Conservation (phyloP, 2,113 vertebrate genomes). For the Apteryx owenii region DNA sequence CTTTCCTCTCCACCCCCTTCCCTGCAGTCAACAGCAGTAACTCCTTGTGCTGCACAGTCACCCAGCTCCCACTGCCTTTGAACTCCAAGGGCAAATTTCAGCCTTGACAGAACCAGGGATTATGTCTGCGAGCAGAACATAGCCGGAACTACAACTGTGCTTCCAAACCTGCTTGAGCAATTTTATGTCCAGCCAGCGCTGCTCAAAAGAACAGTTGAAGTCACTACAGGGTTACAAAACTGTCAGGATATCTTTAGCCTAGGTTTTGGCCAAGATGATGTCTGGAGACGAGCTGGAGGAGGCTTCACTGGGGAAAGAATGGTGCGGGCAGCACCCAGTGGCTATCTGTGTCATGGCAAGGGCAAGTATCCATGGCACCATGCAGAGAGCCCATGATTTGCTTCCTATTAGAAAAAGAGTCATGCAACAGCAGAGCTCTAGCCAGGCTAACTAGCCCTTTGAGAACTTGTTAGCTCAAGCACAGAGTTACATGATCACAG, state of each 20-base stretch:
- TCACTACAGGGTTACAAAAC: neutral
- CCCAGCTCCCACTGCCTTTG: neutral
- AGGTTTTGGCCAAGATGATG: neutral
- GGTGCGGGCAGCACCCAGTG: neutral
- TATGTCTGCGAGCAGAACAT: neutral
- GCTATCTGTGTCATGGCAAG: neutral
- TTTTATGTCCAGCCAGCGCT: neutral
- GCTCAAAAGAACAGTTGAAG: neutral
- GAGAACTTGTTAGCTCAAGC: neutral
- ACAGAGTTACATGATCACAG: neutral
- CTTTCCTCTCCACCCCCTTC: neutral
- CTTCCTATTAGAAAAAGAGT: neutral
- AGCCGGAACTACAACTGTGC: neutral
- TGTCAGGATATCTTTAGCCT: neutral
- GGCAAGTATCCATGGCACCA: neutral
- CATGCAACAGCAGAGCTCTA: neutral
- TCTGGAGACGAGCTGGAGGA: neutral
- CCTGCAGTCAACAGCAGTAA: neutral
- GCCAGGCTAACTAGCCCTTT: neutral
- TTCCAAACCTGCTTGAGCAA: neutral
- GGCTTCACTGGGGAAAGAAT: neutral
- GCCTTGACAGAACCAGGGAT: neutral
- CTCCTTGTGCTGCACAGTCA: neutral
- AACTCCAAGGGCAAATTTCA: neutral
- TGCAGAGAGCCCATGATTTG: accelerated